Base-by-base conservation (phyloP, 2,888 invertebrate species). In the Chydorus sphaericus region DNA sequence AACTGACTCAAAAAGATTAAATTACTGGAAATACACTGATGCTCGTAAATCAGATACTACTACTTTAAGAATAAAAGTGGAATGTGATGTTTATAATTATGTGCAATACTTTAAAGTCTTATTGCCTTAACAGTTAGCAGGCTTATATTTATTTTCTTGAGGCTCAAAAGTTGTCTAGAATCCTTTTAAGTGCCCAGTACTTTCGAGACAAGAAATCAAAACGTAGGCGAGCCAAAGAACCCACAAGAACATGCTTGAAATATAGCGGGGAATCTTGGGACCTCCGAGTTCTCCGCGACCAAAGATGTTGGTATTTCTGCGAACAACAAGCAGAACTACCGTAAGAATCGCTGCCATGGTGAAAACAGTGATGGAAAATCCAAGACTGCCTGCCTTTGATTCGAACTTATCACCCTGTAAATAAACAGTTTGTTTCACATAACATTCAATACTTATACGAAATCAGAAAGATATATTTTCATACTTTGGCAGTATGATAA, bases 211-310 rank as follows among this genome's bases (percentile, higher is more conserved):
- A 4, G 75, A 74, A 20, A 76, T 57, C 1, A 71, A 55, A 26
- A 77, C 65, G 63, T 77, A 77, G 18, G 71, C 44, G 30, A 75
- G 56, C 77, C 77, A 78, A n/a, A 77, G 62, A 4, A 62, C 56
- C 16, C 75, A 58, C 36, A 76, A 65, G 57, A 75, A 59, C 5
- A 65, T 60, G 10, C 67, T 71, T 8, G 71, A 67, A 3, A 65
- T 48, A 55, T 67, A 66, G 61, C 74, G 74, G 6, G 68, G 63
- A 4, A 60, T 62, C 1, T 60, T 59, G 7, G 74, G 72, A 14
- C 78, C 78, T 26, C 78, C 78, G 2, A 78, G 66, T 65, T 78
- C 77, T 3, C 72, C 74, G 37, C 69, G 68, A 20, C 77, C 77
- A 60, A 76, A 75, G 2, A 68, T 31, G 0, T 63, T 52, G 23